A percentile compares a stretch with the other conserved stretches of the same genome.
phyloP scores from a whole-genome alignment of 2,797 vertebrate species.

The Gobio occitaniae region DNA sequence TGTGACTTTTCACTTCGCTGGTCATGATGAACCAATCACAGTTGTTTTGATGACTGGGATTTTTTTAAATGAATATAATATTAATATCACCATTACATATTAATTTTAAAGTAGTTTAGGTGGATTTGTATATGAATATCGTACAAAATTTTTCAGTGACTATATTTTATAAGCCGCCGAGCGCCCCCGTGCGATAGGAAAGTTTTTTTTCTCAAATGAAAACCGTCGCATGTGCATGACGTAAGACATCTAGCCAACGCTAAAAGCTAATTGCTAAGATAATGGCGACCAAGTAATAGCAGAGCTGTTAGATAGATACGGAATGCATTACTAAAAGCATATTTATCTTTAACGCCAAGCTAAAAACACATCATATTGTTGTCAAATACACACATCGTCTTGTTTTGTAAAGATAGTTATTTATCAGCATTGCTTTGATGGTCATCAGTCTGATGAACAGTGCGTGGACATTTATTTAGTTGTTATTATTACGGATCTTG shows the following conservation, averaged over 20 bases:
- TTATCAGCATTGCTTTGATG: not conserved
- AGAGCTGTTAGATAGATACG: not conserved
- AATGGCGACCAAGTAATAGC: constrained; percentile 3
- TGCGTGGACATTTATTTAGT: not conserved
- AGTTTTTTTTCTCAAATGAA: not conserved
- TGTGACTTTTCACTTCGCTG: not conserved
- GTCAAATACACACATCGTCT: not conserved
- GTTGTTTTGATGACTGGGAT: not conserved
- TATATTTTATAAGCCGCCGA: not conserved
- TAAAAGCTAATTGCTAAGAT: not conserved
- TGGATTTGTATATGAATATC: not conserved
- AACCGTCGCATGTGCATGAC: constrained; percentile 25
- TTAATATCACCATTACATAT: not conserved
- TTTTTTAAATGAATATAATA: too few relatives aligned
- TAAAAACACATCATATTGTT: not conserved
- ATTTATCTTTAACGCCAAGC: not conserved
- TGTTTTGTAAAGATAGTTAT: not conserved
- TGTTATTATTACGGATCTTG: not conserved
- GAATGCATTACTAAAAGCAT: not conserved
- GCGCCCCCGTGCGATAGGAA: not conserved
- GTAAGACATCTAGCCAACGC: not conserved
- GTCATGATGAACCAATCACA: not conserved
- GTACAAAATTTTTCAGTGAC: not conserved
- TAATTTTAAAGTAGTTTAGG: not conserved
- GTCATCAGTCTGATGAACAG: not conserved